Base-by-base conservation (phyloP, 2,113 vertebrate genomes). In the Calyptommatus sinebrachiatus region DNA sequence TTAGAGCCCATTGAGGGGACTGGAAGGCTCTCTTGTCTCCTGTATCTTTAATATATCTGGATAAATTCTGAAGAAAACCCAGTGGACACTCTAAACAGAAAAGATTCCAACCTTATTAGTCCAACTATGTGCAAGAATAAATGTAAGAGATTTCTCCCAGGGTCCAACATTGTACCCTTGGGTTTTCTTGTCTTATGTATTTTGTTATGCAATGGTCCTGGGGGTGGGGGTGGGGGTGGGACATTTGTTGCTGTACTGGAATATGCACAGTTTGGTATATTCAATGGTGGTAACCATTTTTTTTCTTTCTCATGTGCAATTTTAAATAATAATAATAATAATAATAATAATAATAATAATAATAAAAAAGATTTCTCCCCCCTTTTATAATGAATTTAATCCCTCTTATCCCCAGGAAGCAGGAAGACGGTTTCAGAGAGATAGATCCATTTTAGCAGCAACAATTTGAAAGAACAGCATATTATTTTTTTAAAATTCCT, bases 311-410 rank as follows among this genome's bases (percentile, higher is more conserved):
- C n/a, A n/a, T n/a, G n/a, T n/a, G n/a, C n/a, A n/a, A n/a, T n/a
- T n/a, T n/a, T n/a, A n/a, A n/a, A n/a, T n/a, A n/a, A n/a, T n/a
- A n/a, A n/a, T n/a, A n/a, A n/a, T n/a, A n/a, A n/a, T n/a, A n/a
- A n/a, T n/a, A n/a, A n/a, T n/a, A n/a, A n/a, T n/a, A n/a, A n/a
- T n/a, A n/a, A n/a, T n/a, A n/a, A n/a, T n/a, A n/a, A n/a, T n/a
- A n/a, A n/a, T n/a, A 41, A 41, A 41, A 41, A 5, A 41, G 21
- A 66, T 66, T n/a, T 4, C 67, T 29, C 16, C 35, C 18, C 14
- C 71, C 12, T 53, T 80, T 67, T 66, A 50, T 73, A 80, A 80
- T 67, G 29, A 80, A 24, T n/a, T 53, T 73, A 80, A 73, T 57
- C 78, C 53, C 62, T 73, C 61, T 80, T 73, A 73, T 57, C 71